Evolutionary conservation across 1,140 invertebrate genomes (phyloP).

Genomic region (Eupristina koningsbergeri): DNA sequence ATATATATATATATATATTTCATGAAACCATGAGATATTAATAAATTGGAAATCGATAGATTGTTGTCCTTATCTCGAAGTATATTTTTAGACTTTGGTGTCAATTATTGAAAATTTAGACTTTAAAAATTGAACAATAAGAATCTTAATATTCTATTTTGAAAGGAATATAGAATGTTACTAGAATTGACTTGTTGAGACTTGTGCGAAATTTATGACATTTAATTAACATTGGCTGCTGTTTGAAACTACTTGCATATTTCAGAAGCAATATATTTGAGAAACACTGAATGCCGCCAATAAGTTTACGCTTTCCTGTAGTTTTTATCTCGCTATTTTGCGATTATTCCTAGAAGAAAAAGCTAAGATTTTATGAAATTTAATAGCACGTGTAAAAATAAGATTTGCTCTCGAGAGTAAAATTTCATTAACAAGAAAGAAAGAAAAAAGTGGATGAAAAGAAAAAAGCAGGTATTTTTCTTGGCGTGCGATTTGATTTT

Average conservation of each 20-base stretch:
- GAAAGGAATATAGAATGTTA: background rate
- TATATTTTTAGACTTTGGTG: too few species aligned
- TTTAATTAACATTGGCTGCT: slow-evolving; percentile 19
- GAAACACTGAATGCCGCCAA: background rate
- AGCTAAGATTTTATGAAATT: background rate
- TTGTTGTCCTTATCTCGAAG: too few species aligned
- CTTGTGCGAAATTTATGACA: background rate
- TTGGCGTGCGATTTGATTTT: slow-evolving; percentile 37
- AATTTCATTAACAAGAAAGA: background rate
- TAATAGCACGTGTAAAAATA: background rate
- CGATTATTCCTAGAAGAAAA: background rate
- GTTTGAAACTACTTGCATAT: background rate
- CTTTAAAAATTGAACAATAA: too few species aligned
- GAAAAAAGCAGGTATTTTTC: slow-evolving; percentile 16
- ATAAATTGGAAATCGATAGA: too few species aligned
- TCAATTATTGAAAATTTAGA: too few species aligned
- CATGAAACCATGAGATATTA: too few species aligned
- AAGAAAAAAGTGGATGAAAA: background rate
- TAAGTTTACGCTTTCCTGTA: background rate
- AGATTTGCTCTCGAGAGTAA: background rate
- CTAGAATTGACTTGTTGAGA: background rate
- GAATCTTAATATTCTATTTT: background rate
- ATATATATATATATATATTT: too few species aligned
- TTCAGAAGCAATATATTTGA: slow-evolving; percentile 1
- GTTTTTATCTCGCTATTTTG: background rate